phyloP scores from a whole-genome alignment of 2,888 invertebrate species.

The Suillia variegata region DNA sequence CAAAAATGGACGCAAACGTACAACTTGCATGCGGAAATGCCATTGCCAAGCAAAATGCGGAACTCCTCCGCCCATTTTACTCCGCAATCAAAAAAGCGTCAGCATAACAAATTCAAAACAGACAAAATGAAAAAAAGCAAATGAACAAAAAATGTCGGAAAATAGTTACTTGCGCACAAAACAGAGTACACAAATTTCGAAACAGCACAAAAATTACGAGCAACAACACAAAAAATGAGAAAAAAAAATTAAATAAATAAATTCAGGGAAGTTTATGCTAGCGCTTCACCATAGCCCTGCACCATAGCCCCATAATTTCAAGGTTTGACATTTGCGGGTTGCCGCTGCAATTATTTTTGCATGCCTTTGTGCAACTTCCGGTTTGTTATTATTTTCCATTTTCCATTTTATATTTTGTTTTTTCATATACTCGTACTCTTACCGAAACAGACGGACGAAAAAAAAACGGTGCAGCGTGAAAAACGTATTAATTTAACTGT shows the following conservation, averaged over 20 bases:
- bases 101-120: too few species aligned
- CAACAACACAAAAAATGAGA: constrained; percentile 42
- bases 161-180: background rate
- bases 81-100: constrained; percentile 11
- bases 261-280: constrained; percentile 33
- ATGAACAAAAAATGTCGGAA: constrained; percentile 27
- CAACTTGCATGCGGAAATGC: constrained; percentile 55
- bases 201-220: too few species aligned
- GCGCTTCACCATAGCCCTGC: too few species aligned
- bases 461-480: too few species aligned
- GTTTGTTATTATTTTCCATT: too few species aligned
- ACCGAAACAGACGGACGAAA: too few species aligned
- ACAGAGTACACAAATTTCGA: too few species aligned
- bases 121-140: too few species aligned
- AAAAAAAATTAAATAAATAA: constrained; percentile 42
- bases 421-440: too few species aligned
- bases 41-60: constrained; percentile 26
- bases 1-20: constrained; percentile 32
- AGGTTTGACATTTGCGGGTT: constrained; percentile 51
- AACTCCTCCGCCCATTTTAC: background rate
- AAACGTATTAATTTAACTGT: too few species aligned
- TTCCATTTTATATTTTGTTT: too few species aligned
- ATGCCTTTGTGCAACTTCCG: too few species aligned
- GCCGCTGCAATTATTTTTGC: background rate
- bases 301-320: constrained; percentile 49